Conservation (phyloP, 2,888 invertebrate genomes). For the Phlogophora meticulosa region DNA sequence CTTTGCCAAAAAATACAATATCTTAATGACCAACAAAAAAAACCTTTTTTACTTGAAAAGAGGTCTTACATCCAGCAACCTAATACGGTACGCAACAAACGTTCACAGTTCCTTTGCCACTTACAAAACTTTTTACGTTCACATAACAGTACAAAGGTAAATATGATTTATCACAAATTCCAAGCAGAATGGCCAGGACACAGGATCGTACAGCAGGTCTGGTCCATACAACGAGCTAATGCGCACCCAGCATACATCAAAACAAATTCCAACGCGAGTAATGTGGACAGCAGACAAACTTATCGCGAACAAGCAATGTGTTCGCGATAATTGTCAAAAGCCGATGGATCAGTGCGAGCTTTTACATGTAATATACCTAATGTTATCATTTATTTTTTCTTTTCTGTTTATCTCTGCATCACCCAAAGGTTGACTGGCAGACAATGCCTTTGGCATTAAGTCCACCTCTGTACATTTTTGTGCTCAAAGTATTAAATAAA, state of each 20-base stretch:
- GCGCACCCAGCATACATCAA: neutral
- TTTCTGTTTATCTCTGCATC: too few relatives aligned
- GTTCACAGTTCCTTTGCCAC: slow-evolving; percentile 2
- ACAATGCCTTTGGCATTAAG: too few relatives aligned
- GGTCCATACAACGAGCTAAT: neutral
- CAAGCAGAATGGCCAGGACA: neutral
- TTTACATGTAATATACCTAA: too few relatives aligned
- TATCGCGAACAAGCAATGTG: too few relatives aligned
- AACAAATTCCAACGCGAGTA: too few relatives aligned
- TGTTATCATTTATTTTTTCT: too few relatives aligned
- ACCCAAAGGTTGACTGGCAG: too few relatives aligned
- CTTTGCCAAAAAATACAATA: neutral
- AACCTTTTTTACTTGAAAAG: neutral
- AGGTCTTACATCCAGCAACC: neutral
- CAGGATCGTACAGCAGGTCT: neutral
- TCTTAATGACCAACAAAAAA: neutral
- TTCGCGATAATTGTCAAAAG: too few relatives aligned
- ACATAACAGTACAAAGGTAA: slow-evolving; percentile 45
- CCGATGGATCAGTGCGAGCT: too few relatives aligned
- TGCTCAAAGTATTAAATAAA: too few relatives aligned
- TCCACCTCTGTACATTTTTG: too few relatives aligned
- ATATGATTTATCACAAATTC: slow-evolving; percentile 47
- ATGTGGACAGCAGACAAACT: too few relatives aligned
- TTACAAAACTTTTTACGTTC: slow-evolving; percentile 35
- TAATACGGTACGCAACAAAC: slow-evolving; percentile 1